Evolutionary conservation across 1,140 invertebrate genomes (phyloP).

Genomic region (Drosophila kikkawai): DNA sequence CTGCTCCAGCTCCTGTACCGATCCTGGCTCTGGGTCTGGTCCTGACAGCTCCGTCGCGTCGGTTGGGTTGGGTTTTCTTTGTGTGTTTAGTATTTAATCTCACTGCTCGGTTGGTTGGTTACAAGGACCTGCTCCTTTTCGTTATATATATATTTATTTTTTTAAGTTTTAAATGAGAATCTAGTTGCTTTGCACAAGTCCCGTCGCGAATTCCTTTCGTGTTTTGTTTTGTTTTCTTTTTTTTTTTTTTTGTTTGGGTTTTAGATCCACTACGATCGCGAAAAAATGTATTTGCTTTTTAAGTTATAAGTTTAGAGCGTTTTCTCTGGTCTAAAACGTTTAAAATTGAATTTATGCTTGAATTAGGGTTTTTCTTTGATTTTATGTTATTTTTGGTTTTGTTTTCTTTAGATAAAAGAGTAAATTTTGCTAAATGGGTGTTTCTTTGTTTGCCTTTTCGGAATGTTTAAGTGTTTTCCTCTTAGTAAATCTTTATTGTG

Average conservation of each 20-base stretch:
- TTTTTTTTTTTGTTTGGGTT: constrained; percentile 51
- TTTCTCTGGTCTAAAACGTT: constrained; percentile 65
- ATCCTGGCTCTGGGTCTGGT: constrained; percentile 6
- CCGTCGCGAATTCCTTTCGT: constrained; percentile 43
- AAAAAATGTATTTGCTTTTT: constrained; percentile 68
- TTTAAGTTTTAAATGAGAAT: constrained; percentile 32
- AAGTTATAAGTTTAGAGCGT: constrained; percentile 34
- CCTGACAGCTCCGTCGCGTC: constrained; percentile 17
- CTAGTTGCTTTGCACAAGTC: constrained; percentile 82
- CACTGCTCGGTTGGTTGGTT: constrained; percentile 77
- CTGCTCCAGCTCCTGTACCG: constrained; percentile 10
- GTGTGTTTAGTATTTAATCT: constrained; percentile 76
- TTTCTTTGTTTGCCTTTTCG: constrained; percentile 32
- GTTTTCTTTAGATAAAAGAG: constrained; percentile 80
- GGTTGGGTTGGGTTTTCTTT: constrained; percentile 20
- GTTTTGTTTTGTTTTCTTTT: background rate
- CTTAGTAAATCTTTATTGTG: constrained; percentile 37
- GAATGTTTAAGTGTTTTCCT: constrained; percentile 30
- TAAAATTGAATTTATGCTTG: constrained; percentile 79
- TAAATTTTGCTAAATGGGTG: constrained; percentile 83
- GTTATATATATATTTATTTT: constrained; percentile 19
- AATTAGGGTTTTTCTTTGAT: constrained; percentile 51
- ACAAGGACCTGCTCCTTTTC: constrained; percentile 48
- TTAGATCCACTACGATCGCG: constrained; percentile 84
- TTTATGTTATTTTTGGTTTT: constrained; percentile 28